These are phyloP conservation scores for Nezara viridula DNA, from an alignment of 2,888 invertebrate genomes.

Conservation along the genomic window DNA sequence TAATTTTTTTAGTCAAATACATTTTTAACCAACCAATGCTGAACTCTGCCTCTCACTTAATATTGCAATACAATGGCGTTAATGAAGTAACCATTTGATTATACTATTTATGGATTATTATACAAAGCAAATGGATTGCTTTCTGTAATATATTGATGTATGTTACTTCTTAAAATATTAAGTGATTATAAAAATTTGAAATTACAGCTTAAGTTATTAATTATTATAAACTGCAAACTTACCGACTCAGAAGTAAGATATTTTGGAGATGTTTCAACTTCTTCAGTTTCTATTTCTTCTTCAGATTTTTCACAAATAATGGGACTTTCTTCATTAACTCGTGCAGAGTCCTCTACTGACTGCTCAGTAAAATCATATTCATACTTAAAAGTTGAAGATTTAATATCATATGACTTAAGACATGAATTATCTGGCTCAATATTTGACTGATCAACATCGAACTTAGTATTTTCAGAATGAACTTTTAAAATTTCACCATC, in stretches of 20 bases:
- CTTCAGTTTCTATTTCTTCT: constrained; percentile 67
- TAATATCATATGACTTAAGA: constrained; percentile 13
- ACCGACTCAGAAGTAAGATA: constrained; percentile 35
- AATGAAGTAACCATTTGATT: too few species aligned
- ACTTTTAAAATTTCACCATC: constrained; percentile 68
- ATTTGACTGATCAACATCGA: neutral
- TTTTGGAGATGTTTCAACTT: constrained; percentile 54
- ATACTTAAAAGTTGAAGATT: constrained; percentile 29
- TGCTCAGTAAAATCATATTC: constrained; percentile 39
- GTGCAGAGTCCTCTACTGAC: constrained; percentile 45
- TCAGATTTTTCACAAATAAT: constrained; percentile 71
- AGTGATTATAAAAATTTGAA: neutral
- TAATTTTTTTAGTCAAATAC: too few species aligned
- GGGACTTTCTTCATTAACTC: constrained; percentile 71
- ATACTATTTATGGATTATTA: too few species aligned
- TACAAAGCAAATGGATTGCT: neutral
- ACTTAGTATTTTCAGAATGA: neutral
- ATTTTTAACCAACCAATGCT: too few species aligned
- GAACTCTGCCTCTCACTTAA: too few species aligned
- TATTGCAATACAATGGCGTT: too few species aligned
- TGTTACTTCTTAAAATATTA: neutral
- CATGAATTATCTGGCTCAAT: constrained; percentile 6
- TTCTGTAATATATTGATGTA: neutral
- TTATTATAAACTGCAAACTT: neutral
- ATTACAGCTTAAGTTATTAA: neutral